Evolutionary conservation across 2,797 vertebrate genomes (phyloP).

Genomic region (Acanthopagrus latus): DNA sequence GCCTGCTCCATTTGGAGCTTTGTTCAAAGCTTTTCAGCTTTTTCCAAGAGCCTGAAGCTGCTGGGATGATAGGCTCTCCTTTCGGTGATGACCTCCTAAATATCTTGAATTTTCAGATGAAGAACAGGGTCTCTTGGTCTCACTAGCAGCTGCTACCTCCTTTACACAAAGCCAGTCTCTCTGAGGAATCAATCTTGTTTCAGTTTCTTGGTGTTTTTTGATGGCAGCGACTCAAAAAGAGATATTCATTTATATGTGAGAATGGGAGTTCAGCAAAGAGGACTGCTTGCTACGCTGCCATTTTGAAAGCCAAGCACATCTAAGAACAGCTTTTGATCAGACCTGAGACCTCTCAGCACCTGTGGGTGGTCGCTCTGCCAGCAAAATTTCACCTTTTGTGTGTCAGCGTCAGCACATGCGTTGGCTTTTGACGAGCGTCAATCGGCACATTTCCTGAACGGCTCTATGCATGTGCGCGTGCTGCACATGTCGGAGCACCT

Average conservation of each 20-base stretch:
- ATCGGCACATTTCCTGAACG: neutral
- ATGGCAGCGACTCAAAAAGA: neutral
- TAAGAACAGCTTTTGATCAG: neutral
- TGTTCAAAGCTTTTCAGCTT: neutral
- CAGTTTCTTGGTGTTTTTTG: neutral
- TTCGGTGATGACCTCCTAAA: neutral
- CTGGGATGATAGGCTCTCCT: neutral
- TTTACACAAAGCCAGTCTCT: neutral
- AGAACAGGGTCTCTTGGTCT: neutral
- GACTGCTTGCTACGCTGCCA: fast-evolving
- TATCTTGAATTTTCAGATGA: neutral
- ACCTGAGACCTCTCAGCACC: neutral
- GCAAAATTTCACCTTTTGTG: neutral
- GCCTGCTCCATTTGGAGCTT: neutral
- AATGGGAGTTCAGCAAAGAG: neutral
- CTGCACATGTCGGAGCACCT: conserved; percentile 1
- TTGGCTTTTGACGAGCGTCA: neutral
- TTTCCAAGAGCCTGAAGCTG: neutral
- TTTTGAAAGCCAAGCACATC: neutral
- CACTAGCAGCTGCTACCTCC: neutral
- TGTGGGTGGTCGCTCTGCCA: neutral
- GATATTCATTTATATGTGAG: neutral
- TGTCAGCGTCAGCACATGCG: neutral
- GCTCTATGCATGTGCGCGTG: neutral
- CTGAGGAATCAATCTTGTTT: neutral